Evolutionary conservation across 2,113 vertebrate genomes (phyloP).

Genomic region (Callocephalon fimbriatum): DNA sequence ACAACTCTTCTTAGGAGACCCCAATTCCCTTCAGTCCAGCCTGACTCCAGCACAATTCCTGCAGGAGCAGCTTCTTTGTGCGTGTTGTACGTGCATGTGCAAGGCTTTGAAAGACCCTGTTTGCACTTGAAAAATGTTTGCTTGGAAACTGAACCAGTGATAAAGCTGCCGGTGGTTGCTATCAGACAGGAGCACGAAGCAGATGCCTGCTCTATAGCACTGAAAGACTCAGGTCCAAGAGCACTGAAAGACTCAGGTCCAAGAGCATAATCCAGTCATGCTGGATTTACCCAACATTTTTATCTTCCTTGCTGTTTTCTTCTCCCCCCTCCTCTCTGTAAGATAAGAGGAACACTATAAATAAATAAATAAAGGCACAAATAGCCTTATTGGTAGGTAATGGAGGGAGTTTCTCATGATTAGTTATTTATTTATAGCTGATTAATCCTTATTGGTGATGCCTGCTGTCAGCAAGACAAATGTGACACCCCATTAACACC

Average conservation of each 20-base stretch:
- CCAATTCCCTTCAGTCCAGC: not conserved
- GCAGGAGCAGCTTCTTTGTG: not conserved
- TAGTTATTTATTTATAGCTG: constrained; percentile 34
- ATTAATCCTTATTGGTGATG: constrained; percentile 22
- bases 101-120: not conserved
- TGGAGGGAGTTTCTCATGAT: not conserved
- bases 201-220: not conserved
- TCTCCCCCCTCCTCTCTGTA: not conserved
- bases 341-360: constrained; percentile 22
- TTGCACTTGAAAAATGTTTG: not conserved
- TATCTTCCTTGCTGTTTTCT: constrained; percentile 1
- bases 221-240: not conserved
- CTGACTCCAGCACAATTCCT: not conserved
- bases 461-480: constrained; percentile 39
- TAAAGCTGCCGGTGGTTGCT: not conserved
- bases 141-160: not conserved
- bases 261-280: not conserved
- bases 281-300: constrained; percentile 39
- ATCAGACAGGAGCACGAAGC: constrained; percentile 32
- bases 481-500: constrained; percentile 6
- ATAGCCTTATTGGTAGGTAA: not conserved
- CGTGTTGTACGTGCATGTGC: accelerated
- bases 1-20: not conserved
- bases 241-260: not conserved
- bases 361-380: not conserved